Base-by-base conservation (phyloP, 1,140 invertebrate species). In the Drosophila nikananu region DNA sequence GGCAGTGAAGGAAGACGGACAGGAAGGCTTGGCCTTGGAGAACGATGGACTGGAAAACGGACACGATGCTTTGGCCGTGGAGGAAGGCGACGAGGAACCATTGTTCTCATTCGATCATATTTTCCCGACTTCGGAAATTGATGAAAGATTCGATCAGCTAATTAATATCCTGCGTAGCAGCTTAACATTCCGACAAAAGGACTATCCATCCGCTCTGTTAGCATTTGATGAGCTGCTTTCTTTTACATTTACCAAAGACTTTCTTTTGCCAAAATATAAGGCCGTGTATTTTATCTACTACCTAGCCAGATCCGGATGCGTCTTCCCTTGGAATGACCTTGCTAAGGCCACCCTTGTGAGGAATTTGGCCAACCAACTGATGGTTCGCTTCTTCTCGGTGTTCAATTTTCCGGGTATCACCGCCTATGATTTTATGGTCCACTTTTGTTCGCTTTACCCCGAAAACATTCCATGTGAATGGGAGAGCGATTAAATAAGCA, bases 401-500 rank as follows among this genome's bases (percentile, higher is more conserved):
- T 60, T 82, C 25, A 27, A 25, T 21, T n/a, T 48, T 15, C 30
- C 71, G 7, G 54, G 21, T 0, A 62, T 23, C 25, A 48, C 10
- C 4, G 19, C 30, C n/a, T 2, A 17, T 2, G n/a, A 58, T 21
- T 83, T 83, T 37, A 55, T 83, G 65, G 62, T 39, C 17, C 4
- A 60, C 9, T 80, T 67, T 17, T 51, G 37, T 12, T 10, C 37
- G 21, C 52, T 54, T 5, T 35, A 71, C 30, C 59, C 37, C 1
- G 5, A 15, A 0, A 32, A 23, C 3, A 35, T 37, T 15, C 0
- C 21, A 35, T 2, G 2, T 9, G 51, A 54, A 1, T 35, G 13
- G 13, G 51, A 35, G 6, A 19, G 0, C 6, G 30, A 35, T 17
- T 35, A 54, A 54, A 15, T 9, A 5, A 9, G 30, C 2, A 21